phyloP scores from a whole-genome alignment of 2,797 vertebrate species.

The Phoebastria nigripes region DNA sequence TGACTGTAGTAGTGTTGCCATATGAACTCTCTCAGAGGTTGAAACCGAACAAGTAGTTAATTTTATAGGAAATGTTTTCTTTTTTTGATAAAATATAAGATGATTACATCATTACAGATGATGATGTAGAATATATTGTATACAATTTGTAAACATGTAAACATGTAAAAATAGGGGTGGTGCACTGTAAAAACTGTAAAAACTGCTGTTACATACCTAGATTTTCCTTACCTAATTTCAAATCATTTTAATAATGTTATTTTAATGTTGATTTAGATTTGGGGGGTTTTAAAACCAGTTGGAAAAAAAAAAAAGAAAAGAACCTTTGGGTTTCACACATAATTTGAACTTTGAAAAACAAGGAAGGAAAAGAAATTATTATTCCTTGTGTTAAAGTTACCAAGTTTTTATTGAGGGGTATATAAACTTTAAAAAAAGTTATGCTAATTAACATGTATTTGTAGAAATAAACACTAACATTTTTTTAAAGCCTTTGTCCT shows the following conservation, averaged over 20 bases:
- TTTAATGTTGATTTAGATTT: neutral
- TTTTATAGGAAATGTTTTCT: neutral
- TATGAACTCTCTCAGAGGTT: neutral
- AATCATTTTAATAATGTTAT: neutral
- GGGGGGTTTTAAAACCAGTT: fast-evolving
- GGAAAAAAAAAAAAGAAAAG: neutral
- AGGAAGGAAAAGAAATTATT: neutral
- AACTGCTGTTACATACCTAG: neutral
- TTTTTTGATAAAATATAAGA: neutral
- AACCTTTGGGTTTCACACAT: neutral
- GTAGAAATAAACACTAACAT: neutral
- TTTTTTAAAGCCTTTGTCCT: neutral
- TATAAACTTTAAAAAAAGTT: neutral
- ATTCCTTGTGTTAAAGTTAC: neutral
- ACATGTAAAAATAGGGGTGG: neutral
- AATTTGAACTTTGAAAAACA: neutral
- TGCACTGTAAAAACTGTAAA: neutral
- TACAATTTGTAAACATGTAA: neutral
- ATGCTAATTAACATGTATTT: neutral
- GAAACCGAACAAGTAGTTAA: neutral
- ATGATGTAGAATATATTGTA: neutral
- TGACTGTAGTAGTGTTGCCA: neutral
- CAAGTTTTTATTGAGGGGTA: neutral
- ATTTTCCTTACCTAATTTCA: neutral
- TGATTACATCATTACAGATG: neutral